Evolutionary conservation across 2,113 vertebrate genomes (phyloP), one percentile per base, ranked within the genome.

Genomic region (Pampusana beccarii): DNA sequence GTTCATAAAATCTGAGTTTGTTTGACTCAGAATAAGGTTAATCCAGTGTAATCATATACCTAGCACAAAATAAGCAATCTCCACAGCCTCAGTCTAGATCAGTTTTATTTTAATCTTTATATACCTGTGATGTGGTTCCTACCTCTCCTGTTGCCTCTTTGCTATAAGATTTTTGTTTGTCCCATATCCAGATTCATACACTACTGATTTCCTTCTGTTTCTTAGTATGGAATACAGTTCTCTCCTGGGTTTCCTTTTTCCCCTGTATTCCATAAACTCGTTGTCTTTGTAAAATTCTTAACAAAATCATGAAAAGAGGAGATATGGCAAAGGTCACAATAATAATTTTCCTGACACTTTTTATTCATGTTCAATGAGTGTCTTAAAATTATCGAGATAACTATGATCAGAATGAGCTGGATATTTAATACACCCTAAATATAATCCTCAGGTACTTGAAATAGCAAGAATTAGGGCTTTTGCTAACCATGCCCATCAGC

Each of bases 371-470:
- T 88, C 92, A 75, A 9, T 36, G 24, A 38, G 19, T 61, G 60
- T 80, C 67, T 86, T 71, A 73, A 75, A 80, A 48, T 73, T 74
- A 56, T 82, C 19, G 54, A 64, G n/a, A 70, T 26, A 85, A 14
- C 6, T 78, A n/a, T 87, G 34, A 70, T 78, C 10, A 93, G 54
- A 92, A 78, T 66, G 44, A 85, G 26, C 21, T 88, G 54, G 9
- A n/a, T 90, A 42, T 87, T 95, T 87, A 91, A 85, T 65, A 65
- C 6, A 74, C 38, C 24, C 56, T 72, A 86, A 91, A 71, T 77
- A 77, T 73, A 93, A 88, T 84, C 61, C 29, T 86, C 23, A 79
- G 61, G 36, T 67, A 78, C 64, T 90, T 86, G 28, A 85, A 96
- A 88, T 4, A 92, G 36, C 44, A 81, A 85, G 70, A 85, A 36